Evolutionary conservation across 2,888 invertebrate genomes (phyloP), one percentile per base, ranked within the genome.

Genomic region (Pheosia gnoma): DNA sequence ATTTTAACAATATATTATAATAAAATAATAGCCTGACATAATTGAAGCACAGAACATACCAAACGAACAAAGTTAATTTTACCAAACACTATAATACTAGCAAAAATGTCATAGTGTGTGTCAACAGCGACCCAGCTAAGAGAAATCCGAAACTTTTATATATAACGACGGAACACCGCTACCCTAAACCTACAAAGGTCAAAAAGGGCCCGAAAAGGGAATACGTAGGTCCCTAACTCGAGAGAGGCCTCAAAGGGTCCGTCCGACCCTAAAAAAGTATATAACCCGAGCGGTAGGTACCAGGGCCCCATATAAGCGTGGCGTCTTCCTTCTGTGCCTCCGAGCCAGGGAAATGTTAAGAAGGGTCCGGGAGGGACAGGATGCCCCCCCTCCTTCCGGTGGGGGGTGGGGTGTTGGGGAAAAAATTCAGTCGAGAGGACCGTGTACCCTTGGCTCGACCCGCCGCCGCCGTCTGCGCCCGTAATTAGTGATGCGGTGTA

Each of bases 281-380:
- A 92, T 91, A 93, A 87, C 87, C 86, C 86, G 79, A 79, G 74
- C 78, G 76, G 83, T 88, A 87, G 86, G 87, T 89, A 89, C 90
- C 84, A 88, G 85, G 86, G 87, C 81, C 81, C 83, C 91, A 90
- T 90, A 89, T 90, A 90, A 84, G 83, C 85, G 84, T 80, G 81
- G 84, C 89, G 85, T 91, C 91, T 92, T 87, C 88, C 91, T 92
- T 88, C 88, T 86, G 90, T 89, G 90, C 90, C 89, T 87, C 81
- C 85, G 86, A 89, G 89, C 87, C 90, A 88, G 91, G 92, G 90
- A 88, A 90, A 91, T 90, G 91, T 90, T 93, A 93, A 93, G 89
- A 93, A 90, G 91, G 89, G 91, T 89, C 88, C 84, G 89, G 89
- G 89, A 79, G 89, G 87, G 89, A 86, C 84, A 86, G 86, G 90